Percentiles rank a stretch among this genome's conserved stretches.
Conservation (phyloP, 2,113 vertebrate species). For the Pyrgilauda ruficollis region DNA sequence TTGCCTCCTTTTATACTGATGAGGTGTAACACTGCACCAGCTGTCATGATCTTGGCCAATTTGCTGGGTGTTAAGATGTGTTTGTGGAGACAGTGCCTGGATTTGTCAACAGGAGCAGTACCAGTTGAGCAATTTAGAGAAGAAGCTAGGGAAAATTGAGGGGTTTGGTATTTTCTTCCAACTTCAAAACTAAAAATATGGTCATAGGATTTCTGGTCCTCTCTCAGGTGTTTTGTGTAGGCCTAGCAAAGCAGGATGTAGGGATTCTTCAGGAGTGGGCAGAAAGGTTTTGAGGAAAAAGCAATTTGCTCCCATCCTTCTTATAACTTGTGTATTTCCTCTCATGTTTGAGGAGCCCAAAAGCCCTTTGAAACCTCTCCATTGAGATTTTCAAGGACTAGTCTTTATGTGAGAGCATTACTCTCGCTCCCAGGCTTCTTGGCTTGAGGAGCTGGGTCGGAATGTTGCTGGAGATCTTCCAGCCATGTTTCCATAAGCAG, state of each 20-base stretch:
- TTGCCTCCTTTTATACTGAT: not conserved
- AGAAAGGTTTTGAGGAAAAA: not conserved
- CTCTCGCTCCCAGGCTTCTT: not conserved
- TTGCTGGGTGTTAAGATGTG: not conserved
- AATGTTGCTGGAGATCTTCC: not conserved
- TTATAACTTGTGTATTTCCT: not conserved
- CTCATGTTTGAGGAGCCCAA: not conserved
- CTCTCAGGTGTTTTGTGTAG: not conserved
- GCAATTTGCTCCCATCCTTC: not conserved
- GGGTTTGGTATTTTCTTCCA: not conserved
- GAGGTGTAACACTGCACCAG: not conserved
- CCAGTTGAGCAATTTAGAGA: not conserved
- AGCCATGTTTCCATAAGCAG: not conserved
- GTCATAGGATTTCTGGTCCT: not conserved
- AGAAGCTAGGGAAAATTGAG: not conserved
- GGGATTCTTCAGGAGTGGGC: not conserved
- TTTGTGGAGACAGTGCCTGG: not conserved
- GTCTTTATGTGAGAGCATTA: not conserved
- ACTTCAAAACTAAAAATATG: not conserved
- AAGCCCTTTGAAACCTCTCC: not conserved
- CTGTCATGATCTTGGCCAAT: rapidly evolving
- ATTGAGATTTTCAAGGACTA: not conserved
- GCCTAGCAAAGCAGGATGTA: not conserved
- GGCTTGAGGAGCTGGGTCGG: not conserved
- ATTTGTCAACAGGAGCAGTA: not conserved